Evolutionary conservation across 2,113 vertebrate genomes (phyloP), one percentile per base, ranked within the genome.

Genomic region (Arvicanthis niloticus): DNA sequence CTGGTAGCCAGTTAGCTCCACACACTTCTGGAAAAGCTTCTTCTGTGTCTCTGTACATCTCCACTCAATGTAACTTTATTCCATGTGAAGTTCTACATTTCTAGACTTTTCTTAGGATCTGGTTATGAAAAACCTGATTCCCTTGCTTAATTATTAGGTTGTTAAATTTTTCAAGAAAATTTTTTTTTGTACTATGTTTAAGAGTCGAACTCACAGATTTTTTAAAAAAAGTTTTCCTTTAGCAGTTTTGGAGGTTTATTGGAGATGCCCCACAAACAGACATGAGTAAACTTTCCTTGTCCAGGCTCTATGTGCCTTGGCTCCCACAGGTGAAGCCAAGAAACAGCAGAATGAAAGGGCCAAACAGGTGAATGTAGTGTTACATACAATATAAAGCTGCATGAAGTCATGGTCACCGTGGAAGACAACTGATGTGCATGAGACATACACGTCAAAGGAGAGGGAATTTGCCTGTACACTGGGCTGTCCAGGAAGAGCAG

Each of bases 71-170:
- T 26, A 56, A 93, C 42, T 60, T 78, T 73, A 90, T 8, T 16
- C 51, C 51, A 65, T 1, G 8, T 45, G 81, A 88, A 65, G 16
- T 0, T 75, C 53, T 88, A 81, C 37, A 21, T 45, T 76, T 81
- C 86, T 65, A 91, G 31, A 90, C 37, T 88, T 81, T 19, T n/a
- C 73, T 70, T 88, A 77, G 60, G 29, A 87, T 56, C 70, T 76
- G 29, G 29, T 95, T 81, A 19, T n/a, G 88, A 73, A 19, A 67
- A 19, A 15, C 42, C n/a, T 21, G 22, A n/a, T 92, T 89, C 19
- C 45, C 34, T 81, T 26, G 12, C 40, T 92, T 68, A 95, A 87
- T 81, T 94, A 70, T 45, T 42, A 31, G 42, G n/a, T 62, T 89
- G 37, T 58, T 82, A 82, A 58, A 60, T 34, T 21, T 60, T 86